Evolutionary conservation across 2,888 invertebrate species (phyloP).

Genomic region (Xanthorhoe spadicearia): DNA sequence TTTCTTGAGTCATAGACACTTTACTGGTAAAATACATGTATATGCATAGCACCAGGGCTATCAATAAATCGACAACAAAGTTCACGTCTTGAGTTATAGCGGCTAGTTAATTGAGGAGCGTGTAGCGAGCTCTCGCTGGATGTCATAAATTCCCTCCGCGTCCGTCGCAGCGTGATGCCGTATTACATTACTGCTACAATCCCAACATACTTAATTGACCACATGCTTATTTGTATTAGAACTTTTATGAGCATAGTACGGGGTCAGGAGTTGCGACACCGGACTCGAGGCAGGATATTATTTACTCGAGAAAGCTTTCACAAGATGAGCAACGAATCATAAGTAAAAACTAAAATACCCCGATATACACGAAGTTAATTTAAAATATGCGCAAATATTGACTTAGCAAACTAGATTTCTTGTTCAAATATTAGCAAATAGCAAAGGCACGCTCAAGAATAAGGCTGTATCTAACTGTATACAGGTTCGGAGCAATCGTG

Average conservation of each 20-base stretch:
- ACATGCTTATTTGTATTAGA: constrained; percentile 65
- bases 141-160: constrained; percentile 43
- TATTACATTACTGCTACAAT: constrained; percentile 56
- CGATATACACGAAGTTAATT: neutral
- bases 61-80: constrained; percentile 41
- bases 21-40: neutral
- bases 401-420: constrained; percentile 8
- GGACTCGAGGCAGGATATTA: constrained; percentile 4
- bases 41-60: constrained; percentile 9
- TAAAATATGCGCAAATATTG: constrained; percentile 14
- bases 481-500: constrained; percentile 15
- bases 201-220: constrained; percentile 64
- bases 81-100: constrained; percentile 40
- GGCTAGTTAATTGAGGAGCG: constrained; percentile 42
- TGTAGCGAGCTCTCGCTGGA: constrained; percentile 40
- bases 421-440: constrained; percentile 13
- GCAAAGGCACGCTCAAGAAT: constrained; percentile 7
- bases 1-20: neutral
- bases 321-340: neutral
- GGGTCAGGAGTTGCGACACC: constrained; percentile 25
- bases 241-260: constrained; percentile 35
- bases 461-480: constrained; percentile 1
- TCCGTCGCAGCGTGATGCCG: constrained; percentile 70
- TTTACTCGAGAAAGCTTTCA: constrained; percentile 7
- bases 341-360: neutral